Conservation (phyloP, 2,797 vertebrate genomes). For the Hypotaenidia philippensis region DNA sequence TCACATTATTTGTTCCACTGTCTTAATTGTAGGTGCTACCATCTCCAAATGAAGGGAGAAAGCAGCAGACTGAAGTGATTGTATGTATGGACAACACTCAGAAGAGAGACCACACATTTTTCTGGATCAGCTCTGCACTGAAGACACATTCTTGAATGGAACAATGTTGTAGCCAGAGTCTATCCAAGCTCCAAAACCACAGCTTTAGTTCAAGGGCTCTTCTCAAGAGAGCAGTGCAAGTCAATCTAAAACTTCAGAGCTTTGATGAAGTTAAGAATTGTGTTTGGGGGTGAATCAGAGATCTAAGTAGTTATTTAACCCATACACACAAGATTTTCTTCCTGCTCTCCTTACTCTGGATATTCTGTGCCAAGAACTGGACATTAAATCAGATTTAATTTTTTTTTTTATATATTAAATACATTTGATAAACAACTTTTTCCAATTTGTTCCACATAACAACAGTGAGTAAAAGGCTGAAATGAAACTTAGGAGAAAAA, state of each 20-base stretch:
- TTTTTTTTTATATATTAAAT: not conserved
- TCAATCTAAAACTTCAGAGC: not conserved
- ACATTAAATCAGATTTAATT: not conserved
- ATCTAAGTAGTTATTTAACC: not conserved
- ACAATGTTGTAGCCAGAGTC: not conserved
- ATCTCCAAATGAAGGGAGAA: not conserved
- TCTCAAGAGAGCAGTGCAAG: not conserved
- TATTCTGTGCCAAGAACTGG: not conserved
- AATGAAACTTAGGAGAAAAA: not conserved
- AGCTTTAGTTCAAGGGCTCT: not conserved
- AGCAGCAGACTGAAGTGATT: not conserved
- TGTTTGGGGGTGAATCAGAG: not conserved
- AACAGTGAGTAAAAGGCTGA: not conserved
- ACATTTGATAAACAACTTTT: not conserved
- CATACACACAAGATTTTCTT: not conserved
- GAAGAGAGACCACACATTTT: not conserved
- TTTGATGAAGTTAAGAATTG: not conserved
- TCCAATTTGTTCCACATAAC: not conserved
- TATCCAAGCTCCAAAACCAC: not conserved
- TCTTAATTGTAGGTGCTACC: not conserved
- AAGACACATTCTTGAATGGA: not conserved
- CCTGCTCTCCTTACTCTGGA: not conserved
- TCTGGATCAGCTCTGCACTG: not conserved
- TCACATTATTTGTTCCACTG: not conserved
- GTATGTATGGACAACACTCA: not conserved